Conservation (phyloP, 2,797 vertebrate species). For the Serranus cabrilla region DNA sequence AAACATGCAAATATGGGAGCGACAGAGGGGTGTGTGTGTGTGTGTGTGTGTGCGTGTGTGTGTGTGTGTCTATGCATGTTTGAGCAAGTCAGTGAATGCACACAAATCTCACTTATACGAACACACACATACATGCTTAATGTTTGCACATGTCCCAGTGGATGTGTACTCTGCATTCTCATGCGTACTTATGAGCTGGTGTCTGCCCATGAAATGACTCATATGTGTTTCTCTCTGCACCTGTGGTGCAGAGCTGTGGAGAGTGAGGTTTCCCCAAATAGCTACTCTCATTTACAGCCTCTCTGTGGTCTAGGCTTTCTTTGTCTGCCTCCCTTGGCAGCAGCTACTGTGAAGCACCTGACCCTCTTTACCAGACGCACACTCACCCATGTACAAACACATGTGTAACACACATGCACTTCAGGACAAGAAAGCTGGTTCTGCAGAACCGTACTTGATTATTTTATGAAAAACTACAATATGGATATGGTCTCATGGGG, state of each 20-base stretch:
- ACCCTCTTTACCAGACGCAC: slow-evolving; percentile 55
- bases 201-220: slow-evolving; percentile 64
- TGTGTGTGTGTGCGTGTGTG: not conserved
- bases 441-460: not conserved
- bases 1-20: slow-evolving; percentile 74
- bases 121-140: slow-evolving; percentile 7
- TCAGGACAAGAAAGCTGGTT: slow-evolving; percentile 9
- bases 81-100: slow-evolving; percentile 10
- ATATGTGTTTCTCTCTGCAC: slow-evolving; percentile 55
- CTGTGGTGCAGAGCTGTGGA: slow-evolving; percentile 61
- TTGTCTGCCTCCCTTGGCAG: slow-evolving; percentile 75
- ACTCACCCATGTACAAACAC: slow-evolving; percentile 3
- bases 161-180: slow-evolving; percentile 43
- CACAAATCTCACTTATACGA: slow-evolving; percentile 19
- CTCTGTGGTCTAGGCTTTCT: slow-evolving; percentile 71
- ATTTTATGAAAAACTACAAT: slow-evolving; percentile 16
- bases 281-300: slow-evolving; percentile 74
- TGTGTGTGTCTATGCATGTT: slow-evolving; percentile 16
- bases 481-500: slow-evolving; percentile 17
- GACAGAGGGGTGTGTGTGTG: slow-evolving; percentile 24
- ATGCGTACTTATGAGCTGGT: slow-evolving; percentile 50
- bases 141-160: slow-evolving; percentile 16
- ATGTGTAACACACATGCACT: slow-evolving; percentile 13
- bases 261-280: slow-evolving; percentile 74
- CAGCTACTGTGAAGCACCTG: slow-evolving; percentile 63